Conservation (phyloP, 2,888 invertebrate species). For the Agrotis exclamationis region DNA sequence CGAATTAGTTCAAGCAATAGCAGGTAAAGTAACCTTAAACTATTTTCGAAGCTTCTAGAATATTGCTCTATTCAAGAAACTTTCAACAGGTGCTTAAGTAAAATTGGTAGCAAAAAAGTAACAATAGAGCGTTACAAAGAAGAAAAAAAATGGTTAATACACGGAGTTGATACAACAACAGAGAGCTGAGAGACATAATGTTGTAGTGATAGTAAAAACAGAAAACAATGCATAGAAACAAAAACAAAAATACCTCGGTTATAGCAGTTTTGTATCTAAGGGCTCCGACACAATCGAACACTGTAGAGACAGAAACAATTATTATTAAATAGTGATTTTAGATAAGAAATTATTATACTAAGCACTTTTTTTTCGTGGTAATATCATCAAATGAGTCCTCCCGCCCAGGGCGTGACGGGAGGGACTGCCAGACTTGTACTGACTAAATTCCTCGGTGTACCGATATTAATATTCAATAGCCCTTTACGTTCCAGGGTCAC, state of each 20-base stretch:
- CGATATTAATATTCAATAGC: too few species aligned
- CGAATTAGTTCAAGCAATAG: slow-evolving; percentile 32
- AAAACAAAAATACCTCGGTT: too few species aligned
- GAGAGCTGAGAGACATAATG: slow-evolving; percentile 1
- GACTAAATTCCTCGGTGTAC: too few species aligned
- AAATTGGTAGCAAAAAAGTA: slow-evolving; percentile 40
- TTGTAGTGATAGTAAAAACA: slow-evolving; percentile 8
- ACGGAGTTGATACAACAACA: not conserved
- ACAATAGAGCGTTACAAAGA: slow-evolving; percentile 48
- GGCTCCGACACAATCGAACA: not conserved
- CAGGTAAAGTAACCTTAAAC: slow-evolving; percentile 48
- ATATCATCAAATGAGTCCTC: too few species aligned
- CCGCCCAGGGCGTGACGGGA: too few species aligned
- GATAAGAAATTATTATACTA: too few species aligned
- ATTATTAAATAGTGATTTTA: too few species aligned
- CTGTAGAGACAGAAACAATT: not conserved
- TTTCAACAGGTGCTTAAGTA: slow-evolving; percentile 37
- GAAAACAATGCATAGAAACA: not conserved
- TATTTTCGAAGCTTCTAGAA: slow-evolving; percentile 42
- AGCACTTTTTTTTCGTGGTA: too few species aligned
- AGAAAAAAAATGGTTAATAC: slow-evolving; percentile 23
- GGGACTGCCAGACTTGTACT: too few species aligned
- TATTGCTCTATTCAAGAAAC: slow-evolving; percentile 38
- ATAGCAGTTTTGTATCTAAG: not conserved
- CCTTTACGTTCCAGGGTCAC: too few species aligned